Evolutionary conservation across 2,113 vertebrate genomes (phyloP), one percentile per base, ranked within the genome.

Genomic region (Sebastes fasciatus): DNA sequence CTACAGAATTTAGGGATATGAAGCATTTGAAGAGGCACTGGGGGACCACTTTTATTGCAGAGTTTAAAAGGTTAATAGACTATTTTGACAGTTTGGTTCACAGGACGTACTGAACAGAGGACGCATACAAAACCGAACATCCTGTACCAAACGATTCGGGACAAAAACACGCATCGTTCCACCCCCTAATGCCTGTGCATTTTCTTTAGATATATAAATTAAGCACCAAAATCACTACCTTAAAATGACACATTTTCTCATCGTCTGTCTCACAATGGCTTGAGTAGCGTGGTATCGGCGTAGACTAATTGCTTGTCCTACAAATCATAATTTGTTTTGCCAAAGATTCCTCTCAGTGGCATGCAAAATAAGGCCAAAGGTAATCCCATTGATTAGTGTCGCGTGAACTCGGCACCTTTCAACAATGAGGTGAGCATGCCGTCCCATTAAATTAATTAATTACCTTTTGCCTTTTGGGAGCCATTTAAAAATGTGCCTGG

Each of bases 391-490:
- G 92, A 93, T 94, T 92, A 91, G 90, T 87, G 87, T 85, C 74
- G 55, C 6, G 68, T 90, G 91, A 92, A 91, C 86, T 81, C 81
- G 45, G 72, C 89, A 94, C 92, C 93, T 92, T 87, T 85, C 83
- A 89, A 91, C 92, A 91, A 91, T 90, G 80, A 92, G 75, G 89
- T 92, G 91, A 88, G 82, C 91, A 81, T 88, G 85, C 82, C 84
- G 61, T 90, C 88, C 90, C 82, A 93, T 90, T 92, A 93, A 93
- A 91, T 94, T 93, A 92, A 92, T 94, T 94, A 92, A 95, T 94
- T 93, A 93, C 90, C 87, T 79, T 86, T 91, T 86, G 91, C 88
- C 93, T 89, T 90, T 90, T 82, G 93, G 95, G 94, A 95, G 86
- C 91, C 76, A 88, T 93, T 90, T 90, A 90, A 92, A 94, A 94